These are phyloP conservation scores for Neodiprion virginianus DNA, from an alignment of 1,140 invertebrate species.

Conservation along the genomic window DNA sequence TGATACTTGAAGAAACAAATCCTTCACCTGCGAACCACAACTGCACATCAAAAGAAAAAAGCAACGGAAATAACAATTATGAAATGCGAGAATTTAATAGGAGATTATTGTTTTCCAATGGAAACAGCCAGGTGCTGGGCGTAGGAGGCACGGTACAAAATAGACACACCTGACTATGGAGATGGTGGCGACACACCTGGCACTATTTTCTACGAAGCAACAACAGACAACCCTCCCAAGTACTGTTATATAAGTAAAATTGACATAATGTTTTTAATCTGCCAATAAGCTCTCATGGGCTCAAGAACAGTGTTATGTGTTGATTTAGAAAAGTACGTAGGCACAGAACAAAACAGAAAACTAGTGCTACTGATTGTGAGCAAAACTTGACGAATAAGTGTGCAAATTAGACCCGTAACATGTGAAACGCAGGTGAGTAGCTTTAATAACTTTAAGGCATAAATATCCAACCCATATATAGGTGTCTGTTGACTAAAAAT, in stretches of 20 bases:
- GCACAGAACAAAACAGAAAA: background rate
- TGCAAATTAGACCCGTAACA: background rate
- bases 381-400: background rate
- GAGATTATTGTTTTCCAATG: constrained; percentile 52
- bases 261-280: constrained; percentile 18
- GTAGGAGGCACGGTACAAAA: constrained; percentile 44
- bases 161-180: constrained; percentile 61
- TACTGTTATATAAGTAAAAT: constrained; percentile 52
- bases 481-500: background rate
- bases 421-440: background rate
- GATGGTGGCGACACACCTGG: constrained; percentile 53
- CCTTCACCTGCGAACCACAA: constrained; percentile 43
- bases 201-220: constrained; percentile 52
- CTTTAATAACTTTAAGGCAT: background rate
- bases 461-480: background rate
- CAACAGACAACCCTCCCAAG: constrained; percentile 48
- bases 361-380: constrained; percentile 2
- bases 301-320: constrained; percentile 6
- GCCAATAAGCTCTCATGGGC: constrained; percentile 1
- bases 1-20: constrained; percentile 63
- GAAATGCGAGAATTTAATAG: constrained; percentile 72
- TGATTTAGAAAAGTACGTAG: background rate
- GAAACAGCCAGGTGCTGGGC: constrained; percentile 42
- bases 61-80: constrained; percentile 79
- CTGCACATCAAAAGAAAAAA: constrained; percentile 65